Base-by-base conservation (phyloP, 2,797 vertebrate genomes). In the Eulemur albifrons region DNA sequence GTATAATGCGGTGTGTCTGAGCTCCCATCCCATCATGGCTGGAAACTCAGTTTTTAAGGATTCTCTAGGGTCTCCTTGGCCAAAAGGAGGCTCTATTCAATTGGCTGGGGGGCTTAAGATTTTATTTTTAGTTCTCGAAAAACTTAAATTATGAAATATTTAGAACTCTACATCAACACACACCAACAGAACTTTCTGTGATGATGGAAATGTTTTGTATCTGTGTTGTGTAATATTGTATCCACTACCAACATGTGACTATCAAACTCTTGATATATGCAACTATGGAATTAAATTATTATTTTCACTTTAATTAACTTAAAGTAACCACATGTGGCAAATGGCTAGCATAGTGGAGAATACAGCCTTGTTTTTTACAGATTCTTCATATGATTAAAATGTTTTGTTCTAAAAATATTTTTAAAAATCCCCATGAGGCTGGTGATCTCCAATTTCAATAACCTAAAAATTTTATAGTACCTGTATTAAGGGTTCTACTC, bases 241-340 rank as follows among this genome's bases (percentile, higher is more conserved):
- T 35, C 17, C 43, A 63, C 4, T 80, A 50, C 35, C 1, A 25
- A 59, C 11, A 57, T 61, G 14, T 40, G 40, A 8, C 52, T 27
- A 23, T 13, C 54, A 48, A 57, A n/a, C 38, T 73, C 27, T 89
- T 89, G n/a, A 61, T 69, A 82, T 27, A 32, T 57, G 79, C 38
- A 75, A 43, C 3, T 35, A 38, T 4, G 21, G 17, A 92, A 84
- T 18, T 65, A 13, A 94, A 57, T 52, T 83, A 52, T 52, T 82
- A 13, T 69, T 77, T 89, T 70, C 18, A 86, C 63, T 87, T 96
- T n/a, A 65, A 73, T 79, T 86, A 67, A 92, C 35, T 94, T 59
- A 43, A 76, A 87, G n/a, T 45, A 87, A 13, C 3, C n/a, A 50
- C 4, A 50, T 72, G 12, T 73, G 14, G 25, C 59, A 83, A 70